These are phyloP conservation scores for Chlorodrepanis virens DNA, from an alignment of 2,113 vertebrate genomes.

Conservation along the genomic window DNA sequence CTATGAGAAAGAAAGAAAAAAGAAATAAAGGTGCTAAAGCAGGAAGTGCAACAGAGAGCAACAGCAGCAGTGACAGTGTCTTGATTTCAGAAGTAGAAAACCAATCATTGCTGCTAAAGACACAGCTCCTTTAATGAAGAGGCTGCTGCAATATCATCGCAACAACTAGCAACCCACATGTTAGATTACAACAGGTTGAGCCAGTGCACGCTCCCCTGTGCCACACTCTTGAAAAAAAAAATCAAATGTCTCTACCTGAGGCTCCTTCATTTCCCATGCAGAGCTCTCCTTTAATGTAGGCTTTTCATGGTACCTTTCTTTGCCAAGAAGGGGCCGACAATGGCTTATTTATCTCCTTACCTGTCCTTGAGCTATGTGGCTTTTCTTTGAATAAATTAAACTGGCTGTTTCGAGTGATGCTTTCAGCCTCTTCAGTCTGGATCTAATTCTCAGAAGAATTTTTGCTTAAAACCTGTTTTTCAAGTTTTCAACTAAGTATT, in stretches of 20 bases:
- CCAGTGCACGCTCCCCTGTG: constrained; percentile 72
- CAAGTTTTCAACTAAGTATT: constrained; percentile 55
- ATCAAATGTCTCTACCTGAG: constrained; percentile 19
- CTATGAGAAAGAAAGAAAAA: background rate
- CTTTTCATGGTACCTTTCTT: background rate
- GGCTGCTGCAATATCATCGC: constrained; percentile 80
- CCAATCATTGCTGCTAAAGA: constrained; percentile 40
- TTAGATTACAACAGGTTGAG: constrained; percentile 79
- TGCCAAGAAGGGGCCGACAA: background rate
- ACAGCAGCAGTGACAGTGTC: background rate
- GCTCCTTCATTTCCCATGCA: background rate
- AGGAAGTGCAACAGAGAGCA: background rate
- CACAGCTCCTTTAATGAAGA: constrained; percentile 63
- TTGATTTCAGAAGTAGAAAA: constrained; percentile 7
- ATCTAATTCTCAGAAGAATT: constrained; percentile 51
- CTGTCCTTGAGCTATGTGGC: background rate
- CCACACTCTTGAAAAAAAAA: constrained; percentile 52
- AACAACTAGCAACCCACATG: constrained; percentile 74
- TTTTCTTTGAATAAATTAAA: constrained; percentile 62
- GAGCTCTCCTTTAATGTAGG: background rate
- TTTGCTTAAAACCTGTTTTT: constrained; percentile 67
- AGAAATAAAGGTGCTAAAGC: background rate
- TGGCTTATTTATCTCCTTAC: constrained; percentile 29
- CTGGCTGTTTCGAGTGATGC: constrained; percentile 19
- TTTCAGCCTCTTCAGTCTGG: constrained; percentile 46